These are phyloP conservation scores for Amphiprion clarkii DNA, from an alignment of 2,797 vertebrate genomes.

Conservation along the genomic window DNA sequence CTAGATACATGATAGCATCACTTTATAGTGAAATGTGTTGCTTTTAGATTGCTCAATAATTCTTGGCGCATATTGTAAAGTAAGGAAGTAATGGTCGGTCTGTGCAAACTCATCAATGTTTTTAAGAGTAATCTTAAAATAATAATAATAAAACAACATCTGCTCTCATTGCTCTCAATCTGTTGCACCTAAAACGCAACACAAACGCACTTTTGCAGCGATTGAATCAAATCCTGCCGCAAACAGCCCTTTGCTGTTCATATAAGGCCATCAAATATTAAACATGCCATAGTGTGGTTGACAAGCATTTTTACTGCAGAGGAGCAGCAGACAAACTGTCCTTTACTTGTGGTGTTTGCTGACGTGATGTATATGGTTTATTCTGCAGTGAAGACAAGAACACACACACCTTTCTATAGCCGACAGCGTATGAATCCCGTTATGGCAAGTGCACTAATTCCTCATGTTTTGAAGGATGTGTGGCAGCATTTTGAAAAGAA, in stretches of 20 bases:
- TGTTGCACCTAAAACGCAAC: conserved; percentile 14
- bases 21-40: background rate
- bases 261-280: conserved; percentile 62
- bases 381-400: background rate
- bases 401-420: background rate
- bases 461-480: conserved; percentile 1
- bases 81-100: background rate
- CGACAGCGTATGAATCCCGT: conserved; percentile 9
- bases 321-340: conserved; percentile 24
- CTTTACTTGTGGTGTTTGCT: conserved; percentile 32
- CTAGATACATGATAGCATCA: conserved; percentile 4
- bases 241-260: conserved; percentile 53
- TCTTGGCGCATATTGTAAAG: background rate
- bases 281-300: conserved; percentile 30
- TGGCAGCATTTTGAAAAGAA: conserved; percentile 19
- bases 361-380: conserved; percentile 13
- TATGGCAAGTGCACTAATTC: conserved; percentile 11
- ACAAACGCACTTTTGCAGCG: conserved; percentile 32
- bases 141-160: background rate
- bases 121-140: background rate
- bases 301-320: conserved; percentile 38
- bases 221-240: conserved; percentile 43
- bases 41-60: background rate
- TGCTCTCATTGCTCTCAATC: conserved; percentile 6
- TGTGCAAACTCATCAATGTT: background rate